These are phyloP conservation scores for Cinclus cinclus DNA, from an alignment of 2,113 vertebrate genomes.

Conservation along the genomic window DNA sequence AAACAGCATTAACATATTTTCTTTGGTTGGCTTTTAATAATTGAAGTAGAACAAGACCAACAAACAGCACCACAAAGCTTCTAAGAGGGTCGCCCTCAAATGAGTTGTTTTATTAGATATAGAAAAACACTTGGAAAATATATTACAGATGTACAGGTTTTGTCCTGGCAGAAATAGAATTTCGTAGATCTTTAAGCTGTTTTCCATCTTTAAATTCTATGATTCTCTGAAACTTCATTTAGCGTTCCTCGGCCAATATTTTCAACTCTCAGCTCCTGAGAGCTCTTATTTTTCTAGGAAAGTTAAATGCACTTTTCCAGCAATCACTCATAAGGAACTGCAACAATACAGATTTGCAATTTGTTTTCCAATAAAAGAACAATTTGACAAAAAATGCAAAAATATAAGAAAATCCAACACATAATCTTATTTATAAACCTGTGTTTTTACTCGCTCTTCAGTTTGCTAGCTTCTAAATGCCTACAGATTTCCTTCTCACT, in stretches of 20 bases:
- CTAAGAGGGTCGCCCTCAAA: not conserved
- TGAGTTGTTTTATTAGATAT: not conserved
- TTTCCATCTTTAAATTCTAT: not conserved
- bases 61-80: not conserved
- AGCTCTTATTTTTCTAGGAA: not conserved
- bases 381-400: not conserved
- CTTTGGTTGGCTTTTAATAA: not conserved
- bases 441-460: not conserved
- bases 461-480: not conserved
- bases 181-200: not conserved
- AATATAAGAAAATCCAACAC: not conserved
- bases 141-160: not conserved
- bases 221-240: not conserved
- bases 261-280: not conserved
- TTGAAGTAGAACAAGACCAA: not conserved
- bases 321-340: not conserved
- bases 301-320: conserved; percentile 6
- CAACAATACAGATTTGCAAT: not conserved
- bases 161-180: not conserved
- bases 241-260: not conserved
- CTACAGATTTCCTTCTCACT: not conserved
- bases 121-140: not conserved
- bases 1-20: not conserved
- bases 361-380: not conserved
- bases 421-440: not conserved